Evolutionary conservation across 2,888 invertebrate genomes (phyloP).

Genomic region (Thecophora atra): DNA sequence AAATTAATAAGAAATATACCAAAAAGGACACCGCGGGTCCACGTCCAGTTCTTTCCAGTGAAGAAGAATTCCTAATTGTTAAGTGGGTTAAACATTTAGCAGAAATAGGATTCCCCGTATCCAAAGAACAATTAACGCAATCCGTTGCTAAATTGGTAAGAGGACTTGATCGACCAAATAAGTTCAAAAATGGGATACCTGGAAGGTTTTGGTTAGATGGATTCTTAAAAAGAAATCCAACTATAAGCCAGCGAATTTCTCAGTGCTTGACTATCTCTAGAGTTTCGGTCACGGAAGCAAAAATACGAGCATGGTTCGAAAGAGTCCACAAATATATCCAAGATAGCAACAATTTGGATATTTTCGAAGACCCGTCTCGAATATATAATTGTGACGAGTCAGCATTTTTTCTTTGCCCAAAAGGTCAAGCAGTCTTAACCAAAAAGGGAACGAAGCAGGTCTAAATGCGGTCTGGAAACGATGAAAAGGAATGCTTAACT

Average conservation of each 20-base stretch:
- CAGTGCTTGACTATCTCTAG: conserved; percentile 51
- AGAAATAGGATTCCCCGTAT: conserved; percentile 54
- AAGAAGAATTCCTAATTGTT: conserved; percentile 34
- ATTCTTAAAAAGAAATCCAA: conserved; percentile 56
- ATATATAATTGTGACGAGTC: conserved; percentile 61
- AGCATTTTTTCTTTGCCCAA: conserved; percentile 58
- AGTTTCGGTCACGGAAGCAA: conserved; percentile 51
- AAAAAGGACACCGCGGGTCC: conserved; percentile 2
- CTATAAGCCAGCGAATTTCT: conserved; percentile 48
- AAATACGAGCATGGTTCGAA: conserved; percentile 53
- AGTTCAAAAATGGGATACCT: conserved; percentile 2
- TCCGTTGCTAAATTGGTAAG: conserved; percentile 49
- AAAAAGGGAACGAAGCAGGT: conserved; percentile 54
- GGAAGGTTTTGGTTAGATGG: conserved; percentile 48
- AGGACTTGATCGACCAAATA: conserved; percentile 41
- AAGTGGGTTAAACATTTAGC: conserved; percentile 50
- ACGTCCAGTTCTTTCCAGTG: not conserved
- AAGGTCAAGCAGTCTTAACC: conserved; percentile 53
- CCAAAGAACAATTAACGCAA: conserved; percentile 52
- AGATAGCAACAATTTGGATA: conserved; percentile 43
- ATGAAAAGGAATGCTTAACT: conserved; percentile 49
- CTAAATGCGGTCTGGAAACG: conserved; percentile 46
- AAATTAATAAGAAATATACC: conserved; percentile 20
- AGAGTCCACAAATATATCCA: conserved; percentile 50
- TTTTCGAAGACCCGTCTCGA: conserved; percentile 49